phyloP scores from a whole-genome alignment of 2,888 invertebrate species.

The Papilio protenor region DNA sequence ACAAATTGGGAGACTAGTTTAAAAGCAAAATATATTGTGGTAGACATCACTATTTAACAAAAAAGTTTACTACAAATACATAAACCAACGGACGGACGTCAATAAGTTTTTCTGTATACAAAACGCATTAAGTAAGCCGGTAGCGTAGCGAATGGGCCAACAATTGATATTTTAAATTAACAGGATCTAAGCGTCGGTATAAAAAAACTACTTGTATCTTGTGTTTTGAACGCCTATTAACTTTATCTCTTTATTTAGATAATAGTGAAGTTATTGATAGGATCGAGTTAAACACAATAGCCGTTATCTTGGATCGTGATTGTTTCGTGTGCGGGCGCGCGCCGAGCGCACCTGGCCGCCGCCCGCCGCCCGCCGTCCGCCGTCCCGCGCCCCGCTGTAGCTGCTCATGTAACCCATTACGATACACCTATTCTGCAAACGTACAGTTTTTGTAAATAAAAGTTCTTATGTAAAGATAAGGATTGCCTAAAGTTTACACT shows the following conservation, averaged over 20 bases:
- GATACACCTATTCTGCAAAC: not conserved
- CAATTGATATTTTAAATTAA: conserved; percentile 16
- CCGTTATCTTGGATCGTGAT: not conserved
- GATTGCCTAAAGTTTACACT: not conserved
- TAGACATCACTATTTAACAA: not conserved
- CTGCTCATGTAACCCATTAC: conserved; percentile 6
- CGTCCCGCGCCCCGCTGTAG: not conserved
- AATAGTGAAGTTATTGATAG: not conserved
- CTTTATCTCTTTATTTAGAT: conserved; percentile 13
- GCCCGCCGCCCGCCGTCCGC: not conserved
- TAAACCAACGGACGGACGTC: not conserved
- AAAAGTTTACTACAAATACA: not conserved
- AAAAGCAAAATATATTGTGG: not conserved
- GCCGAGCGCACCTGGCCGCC: conserved; percentile 3
- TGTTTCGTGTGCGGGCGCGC: not conserved
- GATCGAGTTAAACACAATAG: not conserved
- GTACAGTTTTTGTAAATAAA: not conserved
- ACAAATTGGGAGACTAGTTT: not conserved
- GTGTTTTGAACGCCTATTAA: conserved; percentile 4
- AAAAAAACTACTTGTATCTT: conserved; percentile 3
- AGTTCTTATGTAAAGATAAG: not conserved
- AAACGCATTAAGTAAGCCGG: not conserved
- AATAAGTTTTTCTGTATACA: not conserved
- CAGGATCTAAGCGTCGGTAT: not conserved
- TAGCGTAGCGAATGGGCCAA: not conserved